These are phyloP conservation scores for Plectus sambesii DNA, from an alignment of 1,140 invertebrate species.

Conservation along the genomic window DNA sequence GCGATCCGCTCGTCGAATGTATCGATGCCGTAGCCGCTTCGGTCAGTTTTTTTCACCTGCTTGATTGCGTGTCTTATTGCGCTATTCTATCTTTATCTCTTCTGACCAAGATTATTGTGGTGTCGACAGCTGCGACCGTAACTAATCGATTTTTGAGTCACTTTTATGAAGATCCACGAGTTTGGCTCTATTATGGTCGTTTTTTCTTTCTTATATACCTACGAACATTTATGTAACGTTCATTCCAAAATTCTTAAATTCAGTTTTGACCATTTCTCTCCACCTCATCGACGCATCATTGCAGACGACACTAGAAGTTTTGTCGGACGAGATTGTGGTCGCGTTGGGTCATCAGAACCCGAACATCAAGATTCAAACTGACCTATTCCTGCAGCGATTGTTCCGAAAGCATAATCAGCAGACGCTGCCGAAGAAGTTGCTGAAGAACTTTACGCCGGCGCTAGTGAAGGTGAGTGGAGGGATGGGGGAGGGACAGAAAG, in stretches of 20 bases:
- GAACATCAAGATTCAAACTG: slow-evolving; percentile 78
- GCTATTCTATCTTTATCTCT: too few relatives aligned
- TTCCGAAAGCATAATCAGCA: slow-evolving; percentile 66
- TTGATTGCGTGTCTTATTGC: too few relatives aligned
- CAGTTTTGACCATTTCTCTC: slow-evolving; percentile 6
- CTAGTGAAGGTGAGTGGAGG: slow-evolving; percentile 63
- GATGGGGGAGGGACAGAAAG: too few relatives aligned
- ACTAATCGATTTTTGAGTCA: too few relatives aligned
- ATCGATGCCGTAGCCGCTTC: slow-evolving; percentile 65
- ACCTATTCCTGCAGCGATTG: slow-evolving; percentile 69
- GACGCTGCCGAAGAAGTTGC: slow-evolving; percentile 75
- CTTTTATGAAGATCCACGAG: too few relatives aligned
- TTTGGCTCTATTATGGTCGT: too few relatives aligned
- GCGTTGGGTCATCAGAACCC: slow-evolving; percentile 87
- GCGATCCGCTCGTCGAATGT: slow-evolving; percentile 56
- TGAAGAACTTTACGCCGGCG: slow-evolving; percentile 69
- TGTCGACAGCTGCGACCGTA: too few relatives aligned
- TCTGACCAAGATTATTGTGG: too few relatives aligned
- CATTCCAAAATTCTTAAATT: slow-evolving; percentile 30
- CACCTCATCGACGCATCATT: slow-evolving; percentile 25
- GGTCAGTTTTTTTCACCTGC: too few relatives aligned
- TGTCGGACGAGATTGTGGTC: slow-evolving; percentile 69
- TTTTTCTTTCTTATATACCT: too few relatives aligned
- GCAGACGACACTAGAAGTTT: slow-evolving; percentile 69
- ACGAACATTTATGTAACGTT: slow-evolving; percentile 5